Evolutionary conservation across 2,113 vertebrate genomes (phyloP), one percentile per base, ranked within the genome.

Genomic region (Tetrax tetrax): DNA sequence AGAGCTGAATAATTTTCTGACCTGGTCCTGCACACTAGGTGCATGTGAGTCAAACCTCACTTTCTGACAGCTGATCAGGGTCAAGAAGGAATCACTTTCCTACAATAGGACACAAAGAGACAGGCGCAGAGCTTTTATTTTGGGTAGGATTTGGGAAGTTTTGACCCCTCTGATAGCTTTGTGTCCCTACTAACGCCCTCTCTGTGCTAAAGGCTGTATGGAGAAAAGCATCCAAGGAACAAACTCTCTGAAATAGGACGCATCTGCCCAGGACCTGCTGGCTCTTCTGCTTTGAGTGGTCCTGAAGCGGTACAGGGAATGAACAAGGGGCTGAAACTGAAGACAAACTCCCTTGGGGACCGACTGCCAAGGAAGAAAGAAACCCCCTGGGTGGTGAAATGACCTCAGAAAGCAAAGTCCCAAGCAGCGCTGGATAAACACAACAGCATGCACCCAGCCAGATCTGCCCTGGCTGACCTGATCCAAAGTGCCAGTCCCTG

Each of bases 391-490:
- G 9, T 3, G 2, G 23, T 12, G 50, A 48, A 89, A 85, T 3
- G 9, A 45, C 21, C 47, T 54, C 70, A 47, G 29, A 71, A 85
- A 83, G 27, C 65, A 25, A 23, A 0, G 2, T 19, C 59, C 27
- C 38, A 57, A 24, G 33, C 66, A 92, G 57, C 53, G 38, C 37
- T 20, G 50, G 69, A 57, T 33, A 83, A 76, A 85, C 69, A 53
- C 54, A 63, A 7, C n/a, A 48, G 22, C 48, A 8, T 2, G 18
- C 24, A 48, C 47, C 21, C 0, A 1, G 56, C 9, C 47, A 81
- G 68, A 28, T 66, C 83, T 89, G 56, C 64, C 66, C 87, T 50
- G 57, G 21, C 86, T 78, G 72, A 66, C 81, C 87, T 7, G 14
- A 72, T 27, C 76, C 50, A 11, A 59, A 69, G 21, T 7, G 35